Base-by-base conservation (phyloP, 2,113 vertebrate species). In the Anas platyrhynchos region DNA sequence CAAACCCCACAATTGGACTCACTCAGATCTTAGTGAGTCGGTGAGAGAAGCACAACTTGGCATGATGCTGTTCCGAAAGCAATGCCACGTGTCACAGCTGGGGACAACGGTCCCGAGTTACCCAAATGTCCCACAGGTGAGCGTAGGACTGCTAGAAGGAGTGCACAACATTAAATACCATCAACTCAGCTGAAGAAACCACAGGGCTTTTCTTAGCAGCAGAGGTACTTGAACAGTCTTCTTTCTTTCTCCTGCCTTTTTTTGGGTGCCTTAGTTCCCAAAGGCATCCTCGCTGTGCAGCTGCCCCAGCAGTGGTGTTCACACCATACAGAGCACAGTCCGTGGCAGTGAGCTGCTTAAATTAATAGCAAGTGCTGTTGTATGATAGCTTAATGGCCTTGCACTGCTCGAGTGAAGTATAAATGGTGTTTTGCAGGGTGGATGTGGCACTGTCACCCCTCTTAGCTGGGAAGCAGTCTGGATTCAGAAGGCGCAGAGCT, bases 41-140 rank as follows among this genome's bases (percentile, higher is more conserved):
- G 16, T 46, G 54, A 43, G 38, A 74, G 54, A 58, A 41, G 38
- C 41, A 32, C 31, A 43, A 22, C 41, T 74, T 52, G 41, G 54
- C 15, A 44, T 23, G 17, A 25, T 23, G 9, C 12, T n/a, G 22
- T 59, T 25, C 7, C 46, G 54, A 32, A 75, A 75, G 44, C 43
- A 46, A 26, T 20, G 44, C 55, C 34, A 2, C 0, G 0, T 76
- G 6, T 66, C 61, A 9, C 2, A 3, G 2, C 34, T 44, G 48
- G 25, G 32, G 27, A 9, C 0, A 3, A 10, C 4, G 31, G 9
- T 59, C 58, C 75, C 7, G 4, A 27, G 52, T 61, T 56, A 12
- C 12, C 52, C 17, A 9, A 9, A 2, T 7, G 6, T 15, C 27
- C 44, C 11, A 3, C 17, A 5, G 55, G 3, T 81, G 59, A 38